Conservation (phyloP, 2,888 invertebrate genomes). For the Pseudococcus jackbeardsleyi region DNA sequence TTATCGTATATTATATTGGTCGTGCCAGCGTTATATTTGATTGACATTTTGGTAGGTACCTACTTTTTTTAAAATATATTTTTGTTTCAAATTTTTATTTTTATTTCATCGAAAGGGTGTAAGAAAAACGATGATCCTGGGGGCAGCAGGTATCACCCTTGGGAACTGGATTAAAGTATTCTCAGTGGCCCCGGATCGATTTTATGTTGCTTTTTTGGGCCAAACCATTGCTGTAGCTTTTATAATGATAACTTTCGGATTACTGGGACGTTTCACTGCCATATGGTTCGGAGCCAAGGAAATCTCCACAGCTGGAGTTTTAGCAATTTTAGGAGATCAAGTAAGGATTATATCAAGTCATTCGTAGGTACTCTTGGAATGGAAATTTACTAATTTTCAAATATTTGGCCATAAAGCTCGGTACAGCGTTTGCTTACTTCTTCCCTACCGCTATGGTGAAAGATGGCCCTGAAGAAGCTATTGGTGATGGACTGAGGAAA, state of each 20-base stretch:
- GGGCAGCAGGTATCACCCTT: constrained; percentile 85
- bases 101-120: constrained; percentile 78
- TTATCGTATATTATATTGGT: constrained; percentile 95
- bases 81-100: too few relatives aligned
- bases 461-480: constrained; percentile 74
- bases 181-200: constrained; percentile 86
- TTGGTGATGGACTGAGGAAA: constrained; percentile 80
- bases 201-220: constrained; percentile 89
- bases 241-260: constrained; percentile 92
- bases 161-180: constrained; percentile 95
- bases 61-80: too few relatives aligned
- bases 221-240: constrained; percentile 89
- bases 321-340: constrained; percentile 99
- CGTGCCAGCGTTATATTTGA: constrained; percentile 95
- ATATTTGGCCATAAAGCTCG: constrained; percentile 55
- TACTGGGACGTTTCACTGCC: constrained; percentile 93
- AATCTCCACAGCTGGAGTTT: constrained; percentile 96
- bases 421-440: constrained; percentile 88
- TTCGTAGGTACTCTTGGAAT: not conserved
- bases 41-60: constrained; percentile 92
- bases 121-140: constrained; percentile 83
- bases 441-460: constrained; percentile 76
- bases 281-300: constrained; percentile 98
- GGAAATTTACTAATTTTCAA: not conserved
- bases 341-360: constrained; percentile 72